phyloP scores from a whole-genome alignment of 2,888 invertebrate species.

The Philereme vetulata region DNA sequence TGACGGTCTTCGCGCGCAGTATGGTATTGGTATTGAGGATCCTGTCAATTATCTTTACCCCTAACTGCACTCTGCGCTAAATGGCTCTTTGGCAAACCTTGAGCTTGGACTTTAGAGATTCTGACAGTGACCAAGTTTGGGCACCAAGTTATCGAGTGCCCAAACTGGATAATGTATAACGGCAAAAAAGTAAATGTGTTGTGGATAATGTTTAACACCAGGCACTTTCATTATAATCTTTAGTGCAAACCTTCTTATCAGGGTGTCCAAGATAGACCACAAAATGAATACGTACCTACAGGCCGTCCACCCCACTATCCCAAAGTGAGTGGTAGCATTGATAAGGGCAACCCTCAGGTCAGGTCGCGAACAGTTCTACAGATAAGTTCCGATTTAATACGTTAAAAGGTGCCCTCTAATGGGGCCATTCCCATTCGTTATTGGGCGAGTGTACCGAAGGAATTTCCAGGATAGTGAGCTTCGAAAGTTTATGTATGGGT shows the following conservation, averaged over 20 bases:
- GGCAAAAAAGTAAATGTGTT: too few relatives aligned
- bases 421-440: slow-evolving; percentile 78
- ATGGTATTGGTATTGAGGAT: too few relatives aligned
- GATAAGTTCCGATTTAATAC: slow-evolving; percentile 80
- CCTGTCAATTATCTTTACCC: too few relatives aligned
- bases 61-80: too few relatives aligned
- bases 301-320: slow-evolving; percentile 42
- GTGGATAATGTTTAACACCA: too few relatives aligned
- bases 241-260: slow-evolving; percentile 38
- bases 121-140: too few relatives aligned
- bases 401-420: slow-evolving; percentile 81
- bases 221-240: not conserved
- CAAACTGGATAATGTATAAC: too few relatives aligned
- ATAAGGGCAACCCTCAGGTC: slow-evolving; percentile 63
- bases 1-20: too few relatives aligned
- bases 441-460: slow-evolving; percentile 55
- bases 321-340: slow-evolving; percentile 70
- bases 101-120: too few relatives aligned
- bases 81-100: too few relatives aligned
- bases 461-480: slow-evolving; percentile 47
- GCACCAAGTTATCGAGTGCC: too few relatives aligned
- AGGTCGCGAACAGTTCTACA: slow-evolving; percentile 65
- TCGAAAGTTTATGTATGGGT: slow-evolving; percentile 30
- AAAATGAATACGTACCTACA: slow-evolving; percentile 38
- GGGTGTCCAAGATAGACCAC: slow-evolving; percentile 49